These are phyloP conservation scores for Echeneis naucrates DNA, from an alignment of 2,797 vertebrate genomes.

Conservation along the genomic window DNA sequence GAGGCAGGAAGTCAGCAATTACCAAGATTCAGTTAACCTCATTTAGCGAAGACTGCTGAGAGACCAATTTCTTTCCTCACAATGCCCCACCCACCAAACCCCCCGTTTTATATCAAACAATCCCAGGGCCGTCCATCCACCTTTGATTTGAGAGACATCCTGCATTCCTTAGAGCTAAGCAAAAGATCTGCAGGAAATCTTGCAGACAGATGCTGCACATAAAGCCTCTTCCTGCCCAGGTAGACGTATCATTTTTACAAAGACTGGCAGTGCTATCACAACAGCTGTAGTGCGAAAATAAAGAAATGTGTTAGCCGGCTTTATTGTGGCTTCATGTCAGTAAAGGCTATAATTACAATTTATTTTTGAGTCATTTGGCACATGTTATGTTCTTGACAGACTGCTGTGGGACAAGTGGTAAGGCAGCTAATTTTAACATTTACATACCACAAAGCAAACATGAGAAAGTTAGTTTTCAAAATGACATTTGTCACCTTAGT, in stretches of 20 bases:
- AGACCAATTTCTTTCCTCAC: constrained; percentile 72
- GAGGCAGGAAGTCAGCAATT: constrained; percentile 85
- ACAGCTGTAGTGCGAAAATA: constrained; percentile 68
- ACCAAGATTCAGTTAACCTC: constrained; percentile 86
- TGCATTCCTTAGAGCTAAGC: constrained; percentile 64
- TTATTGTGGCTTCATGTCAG: constrained; percentile 63
- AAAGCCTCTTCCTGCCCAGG: constrained; percentile 25
- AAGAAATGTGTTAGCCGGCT: constrained; percentile 65
- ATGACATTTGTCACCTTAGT: constrained; percentile 21
- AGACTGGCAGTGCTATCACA: constrained; percentile 60
- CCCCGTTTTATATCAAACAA: constrained; percentile 68
- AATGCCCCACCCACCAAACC: constrained; percentile 34
- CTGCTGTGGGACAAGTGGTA: constrained; percentile 52
- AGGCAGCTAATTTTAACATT: constrained; percentile 47
- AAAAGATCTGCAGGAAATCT: constrained; percentile 53
- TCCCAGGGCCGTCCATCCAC: constrained; percentile 59
- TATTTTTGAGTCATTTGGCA: constrained; percentile 69
- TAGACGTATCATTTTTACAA: constrained; percentile 46
- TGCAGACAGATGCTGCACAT: constrained; percentile 54
- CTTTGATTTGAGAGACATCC: constrained; percentile 70
- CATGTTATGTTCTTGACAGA: constrained; percentile 55
- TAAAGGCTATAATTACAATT: constrained; percentile 73
- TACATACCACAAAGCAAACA: constrained; percentile 34
- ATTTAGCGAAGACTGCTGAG: constrained; percentile 84
- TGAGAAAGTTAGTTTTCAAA: constrained; percentile 22